phyloP scores from a whole-genome alignment of 1,140 invertebrate species.

The Rhagoletis pomonella region DNA sequence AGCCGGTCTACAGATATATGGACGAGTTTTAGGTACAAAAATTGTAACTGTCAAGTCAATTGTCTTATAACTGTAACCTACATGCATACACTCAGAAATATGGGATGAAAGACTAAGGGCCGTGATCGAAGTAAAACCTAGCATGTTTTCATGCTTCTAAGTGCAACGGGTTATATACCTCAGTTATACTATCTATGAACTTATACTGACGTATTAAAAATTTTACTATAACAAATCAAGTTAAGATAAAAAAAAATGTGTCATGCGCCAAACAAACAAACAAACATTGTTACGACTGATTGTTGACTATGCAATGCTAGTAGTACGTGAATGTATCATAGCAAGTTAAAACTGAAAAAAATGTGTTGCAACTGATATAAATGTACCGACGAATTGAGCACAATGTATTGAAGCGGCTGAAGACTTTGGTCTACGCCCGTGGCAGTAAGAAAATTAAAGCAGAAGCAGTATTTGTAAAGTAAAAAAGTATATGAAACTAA shows the following conservation, averaged over 20 bases:
- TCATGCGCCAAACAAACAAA: not conserved
- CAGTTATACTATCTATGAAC: not conserved
- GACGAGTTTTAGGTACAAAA: not conserved
- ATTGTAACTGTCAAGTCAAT: no score
- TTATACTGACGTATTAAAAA: not conserved
- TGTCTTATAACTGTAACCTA: no score
- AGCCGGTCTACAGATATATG: no score
- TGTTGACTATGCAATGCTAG: no score
- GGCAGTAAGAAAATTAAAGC: not conserved
- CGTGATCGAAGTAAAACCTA: no score
- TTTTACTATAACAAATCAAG: constrained; percentile 41
- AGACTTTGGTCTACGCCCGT: not conserved
- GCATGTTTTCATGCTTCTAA: no score
- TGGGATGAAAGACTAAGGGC: no score
- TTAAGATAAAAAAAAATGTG: constrained; percentile 22
- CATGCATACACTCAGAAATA: no score
- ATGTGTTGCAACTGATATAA: no score
- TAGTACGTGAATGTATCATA: no score
- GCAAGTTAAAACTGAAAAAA: no score
- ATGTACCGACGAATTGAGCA: constrained; percentile 1
- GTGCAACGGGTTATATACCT: not conserved
- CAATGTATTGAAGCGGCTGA: not conserved
- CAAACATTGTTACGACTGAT: no score
- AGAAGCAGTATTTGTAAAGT: not conserved
- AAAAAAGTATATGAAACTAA: not conserved